Evolutionary conservation across 2,888 invertebrate species (phyloP).

Genomic region (Caenorhabditis sp.): DNA sequence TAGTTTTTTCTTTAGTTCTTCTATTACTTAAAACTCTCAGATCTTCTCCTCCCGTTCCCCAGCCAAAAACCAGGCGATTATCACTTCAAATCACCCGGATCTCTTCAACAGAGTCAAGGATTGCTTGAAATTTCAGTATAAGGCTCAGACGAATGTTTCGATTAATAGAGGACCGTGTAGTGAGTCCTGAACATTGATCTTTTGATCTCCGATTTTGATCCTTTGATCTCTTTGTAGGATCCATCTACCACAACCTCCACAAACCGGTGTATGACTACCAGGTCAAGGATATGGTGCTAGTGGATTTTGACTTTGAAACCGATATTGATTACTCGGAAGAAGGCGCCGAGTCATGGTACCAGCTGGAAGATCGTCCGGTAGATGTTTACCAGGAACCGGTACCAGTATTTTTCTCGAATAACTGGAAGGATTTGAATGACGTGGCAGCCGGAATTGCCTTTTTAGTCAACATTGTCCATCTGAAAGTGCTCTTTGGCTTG

Average conservation of each 20-base stretch:
- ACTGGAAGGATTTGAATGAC: not conserved
- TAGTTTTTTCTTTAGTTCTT: too few species aligned
- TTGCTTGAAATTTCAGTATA: not conserved
- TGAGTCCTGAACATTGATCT: not conserved
- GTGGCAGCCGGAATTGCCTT: not conserved
- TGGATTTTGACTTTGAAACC: not conserved
- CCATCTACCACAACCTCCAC: not conserved
- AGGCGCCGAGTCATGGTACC: not conserved
- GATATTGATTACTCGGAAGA: not conserved
- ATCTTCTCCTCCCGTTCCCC: not conserved
- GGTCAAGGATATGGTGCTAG: too few species aligned
- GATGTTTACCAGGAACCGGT: not conserved
- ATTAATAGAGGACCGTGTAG: not conserved
- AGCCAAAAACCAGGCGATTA: not conserved
- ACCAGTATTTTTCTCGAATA: too few species aligned
- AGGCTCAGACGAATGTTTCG: not conserved
- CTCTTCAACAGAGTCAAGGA: not conserved
- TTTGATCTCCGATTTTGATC: too few species aligned
- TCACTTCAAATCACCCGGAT: not conserved
- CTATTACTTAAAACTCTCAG: not conserved
- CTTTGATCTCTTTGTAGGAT: not conserved
- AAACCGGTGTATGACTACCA: too few species aligned
- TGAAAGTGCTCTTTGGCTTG: constrained; percentile 5
- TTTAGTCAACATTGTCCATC: constrained; percentile 8
- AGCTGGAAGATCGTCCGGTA: not conserved